These are phyloP conservation scores for Cyrtonyx montezumae DNA, from an alignment of 2,113 vertebrate species.

Conservation along the genomic window DNA sequence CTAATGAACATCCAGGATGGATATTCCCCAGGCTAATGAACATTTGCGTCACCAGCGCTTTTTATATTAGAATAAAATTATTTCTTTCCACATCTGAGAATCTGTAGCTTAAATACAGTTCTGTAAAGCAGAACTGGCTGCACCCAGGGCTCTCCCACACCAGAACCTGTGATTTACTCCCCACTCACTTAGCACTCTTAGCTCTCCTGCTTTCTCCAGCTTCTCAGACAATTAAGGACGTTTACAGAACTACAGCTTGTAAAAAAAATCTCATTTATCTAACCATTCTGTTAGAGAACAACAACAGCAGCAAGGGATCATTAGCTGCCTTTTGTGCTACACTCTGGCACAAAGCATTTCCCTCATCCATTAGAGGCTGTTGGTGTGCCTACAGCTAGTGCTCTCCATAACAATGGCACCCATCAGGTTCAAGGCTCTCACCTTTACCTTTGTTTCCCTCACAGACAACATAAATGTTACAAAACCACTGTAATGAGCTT, in stretches of 20 bases:
- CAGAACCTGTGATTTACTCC: not conserved
- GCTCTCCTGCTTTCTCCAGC: not conserved
- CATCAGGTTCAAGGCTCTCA: not conserved
- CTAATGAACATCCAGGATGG: not conserved
- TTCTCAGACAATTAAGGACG: not conserved
- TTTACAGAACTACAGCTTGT: not conserved
- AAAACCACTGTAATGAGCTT: not conserved
- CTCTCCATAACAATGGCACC: not conserved
- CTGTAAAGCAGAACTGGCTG: not conserved
- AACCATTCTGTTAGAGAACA: not conserved
- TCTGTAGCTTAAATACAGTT: not conserved
- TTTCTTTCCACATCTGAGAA: not conserved
- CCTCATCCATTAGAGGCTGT: not conserved
- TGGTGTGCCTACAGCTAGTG: accelerated
- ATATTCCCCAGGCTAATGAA: not conserved
- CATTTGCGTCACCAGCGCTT: not conserved
- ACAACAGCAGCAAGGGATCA: not conserved
- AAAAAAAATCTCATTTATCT: not conserved
- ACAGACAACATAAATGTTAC: not conserved
- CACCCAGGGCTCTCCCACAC: not conserved
- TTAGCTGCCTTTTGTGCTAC: not conserved
- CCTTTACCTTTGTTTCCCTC: not conserved
- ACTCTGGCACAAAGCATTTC: not conserved
- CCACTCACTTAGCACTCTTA: not conserved
- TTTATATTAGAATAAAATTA: not conserved